Percentiles rank a stretch among this genome's conserved stretches.
These are phyloP conservation scores for Drosophila ironensis DNA, from an alignment of 1,140 invertebrate species.

Conservation along the genomic window DNA sequence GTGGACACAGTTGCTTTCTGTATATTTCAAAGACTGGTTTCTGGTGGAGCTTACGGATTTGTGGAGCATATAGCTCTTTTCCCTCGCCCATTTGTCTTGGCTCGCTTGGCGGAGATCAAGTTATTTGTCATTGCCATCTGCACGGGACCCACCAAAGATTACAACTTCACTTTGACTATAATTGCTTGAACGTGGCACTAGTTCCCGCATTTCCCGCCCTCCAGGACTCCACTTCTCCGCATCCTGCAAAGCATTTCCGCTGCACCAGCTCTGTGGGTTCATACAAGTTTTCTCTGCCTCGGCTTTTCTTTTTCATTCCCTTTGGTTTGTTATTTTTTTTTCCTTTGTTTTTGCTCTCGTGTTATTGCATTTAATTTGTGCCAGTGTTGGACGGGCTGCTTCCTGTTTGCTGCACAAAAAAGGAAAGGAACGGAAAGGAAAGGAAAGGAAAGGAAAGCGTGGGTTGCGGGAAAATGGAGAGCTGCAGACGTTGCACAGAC, in stretches of 20 bases:
- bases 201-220: constrained; percentile 8
- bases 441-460: neutral
- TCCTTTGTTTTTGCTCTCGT: constrained; percentile 38
- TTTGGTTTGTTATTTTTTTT: constrained; percentile 49
- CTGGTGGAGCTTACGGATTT: constrained; percentile 2
- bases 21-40: no score
- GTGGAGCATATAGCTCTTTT: neutral
- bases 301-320: constrained; percentile 16
- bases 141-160: constrained; percentile 51
- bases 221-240: constrained; percentile 3
- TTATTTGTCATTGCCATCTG: constrained; percentile 66
- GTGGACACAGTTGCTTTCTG: no score
- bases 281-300: constrained; percentile 14
- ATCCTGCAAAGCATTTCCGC: constrained; percentile 39
- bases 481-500: constrained; percentile 61
- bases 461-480: neutral
- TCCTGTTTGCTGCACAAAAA: constrained; percentile 37
- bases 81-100: constrained; percentile 1
- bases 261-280: constrained; percentile 30
- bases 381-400: constrained; percentile 46
- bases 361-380: constrained; percentile 78
- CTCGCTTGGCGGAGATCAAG: constrained; percentile 27
- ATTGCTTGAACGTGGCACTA: constrained; percentile 71
- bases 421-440: constrained; percentile 1
- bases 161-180: constrained; percentile 74